phyloP scores from a whole-genome alignment of 2,888 invertebrate genomes.

The Pachliopta kotzebuea region DNA sequence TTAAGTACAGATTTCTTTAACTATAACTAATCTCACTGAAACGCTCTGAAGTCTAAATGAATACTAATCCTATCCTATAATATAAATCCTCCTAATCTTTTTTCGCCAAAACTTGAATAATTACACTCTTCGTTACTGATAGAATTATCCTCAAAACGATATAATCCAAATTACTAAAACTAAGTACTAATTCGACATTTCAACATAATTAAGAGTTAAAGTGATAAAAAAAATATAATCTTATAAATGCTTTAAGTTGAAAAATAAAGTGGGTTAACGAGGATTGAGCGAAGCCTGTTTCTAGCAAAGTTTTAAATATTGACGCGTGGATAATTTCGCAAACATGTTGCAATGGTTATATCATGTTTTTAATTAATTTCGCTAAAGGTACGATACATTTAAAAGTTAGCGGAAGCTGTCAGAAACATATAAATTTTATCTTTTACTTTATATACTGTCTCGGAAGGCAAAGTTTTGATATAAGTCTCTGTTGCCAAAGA shows the following conservation, averaged over 20 bases:
- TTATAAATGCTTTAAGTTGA: conserved; percentile 14
- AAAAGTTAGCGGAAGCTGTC: background rate
- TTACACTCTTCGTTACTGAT: too few relatives aligned
- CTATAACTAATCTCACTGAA: too few relatives aligned
- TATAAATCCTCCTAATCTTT: too few relatives aligned
- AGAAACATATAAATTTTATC: background rate
- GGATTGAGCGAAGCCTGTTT: conserved; percentile 13
- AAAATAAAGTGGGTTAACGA: conserved; percentile 28
- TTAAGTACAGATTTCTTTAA: too few relatives aligned
- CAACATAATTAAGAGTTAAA: background rate
- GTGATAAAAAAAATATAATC: conserved; percentile 1
- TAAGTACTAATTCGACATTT: background rate
- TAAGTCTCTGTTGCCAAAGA: too few relatives aligned
- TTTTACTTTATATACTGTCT: background rate
- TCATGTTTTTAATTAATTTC: conserved; percentile 4
- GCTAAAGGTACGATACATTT: background rate
- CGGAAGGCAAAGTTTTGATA: background rate
- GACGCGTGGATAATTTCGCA: conserved; percentile 2
- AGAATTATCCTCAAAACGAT: background rate
- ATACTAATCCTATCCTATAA: too few relatives aligned
- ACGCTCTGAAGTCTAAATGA: too few relatives aligned
- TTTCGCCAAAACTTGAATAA: too few relatives aligned
- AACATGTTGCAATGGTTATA: conserved; percentile 4
- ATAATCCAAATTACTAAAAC: background rate
- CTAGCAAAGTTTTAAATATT: conserved; percentile 17